Conservation (phyloP, 2,888 invertebrate genomes). For the Autographa pulchrina region DNA sequence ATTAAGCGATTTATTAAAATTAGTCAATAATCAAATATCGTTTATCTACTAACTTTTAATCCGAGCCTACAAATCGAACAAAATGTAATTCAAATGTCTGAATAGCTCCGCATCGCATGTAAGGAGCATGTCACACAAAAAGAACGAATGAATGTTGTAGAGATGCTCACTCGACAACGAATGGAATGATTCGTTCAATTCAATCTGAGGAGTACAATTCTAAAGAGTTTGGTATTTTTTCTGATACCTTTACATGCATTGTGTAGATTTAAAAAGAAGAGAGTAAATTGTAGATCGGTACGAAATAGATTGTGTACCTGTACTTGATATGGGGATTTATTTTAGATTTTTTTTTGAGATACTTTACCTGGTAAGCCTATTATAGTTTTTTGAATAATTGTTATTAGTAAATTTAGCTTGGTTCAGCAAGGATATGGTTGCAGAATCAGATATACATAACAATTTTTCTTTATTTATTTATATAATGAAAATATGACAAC, state of each 20-base stretch:
- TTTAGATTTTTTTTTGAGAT: too few species aligned
- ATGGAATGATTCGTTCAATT: constrained; percentile 50
- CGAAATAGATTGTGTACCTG: too few species aligned
- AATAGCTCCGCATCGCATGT: constrained; percentile 36
- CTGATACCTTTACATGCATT: background rate
- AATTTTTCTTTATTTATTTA: too few species aligned
- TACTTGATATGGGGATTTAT: background rate
- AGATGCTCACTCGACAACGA: constrained; percentile 50
- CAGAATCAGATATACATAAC: too few species aligned
- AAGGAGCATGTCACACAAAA: constrained; percentile 41
- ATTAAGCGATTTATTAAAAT: background rate
- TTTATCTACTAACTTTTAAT: background rate
- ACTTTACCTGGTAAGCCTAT: too few species aligned
- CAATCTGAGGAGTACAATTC: constrained; percentile 42
- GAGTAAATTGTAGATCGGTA: background rate
- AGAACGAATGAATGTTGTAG: constrained; percentile 43
- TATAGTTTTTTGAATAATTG: too few species aligned
- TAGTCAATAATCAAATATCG: background rate
- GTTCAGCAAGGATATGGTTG: too few species aligned
- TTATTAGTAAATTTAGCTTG: too few species aligned
- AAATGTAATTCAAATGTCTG: constrained; percentile 28
- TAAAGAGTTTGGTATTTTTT: constrained; percentile 34
- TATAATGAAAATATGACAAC: too few species aligned
- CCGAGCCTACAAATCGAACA: constrained; percentile 19
- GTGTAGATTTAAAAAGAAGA: background rate